Evolutionary conservation across 2,797 vertebrate genomes (phyloP), one percentile per base, ranked within the genome.

Genomic region (Apogon hyalosoma): DNA sequence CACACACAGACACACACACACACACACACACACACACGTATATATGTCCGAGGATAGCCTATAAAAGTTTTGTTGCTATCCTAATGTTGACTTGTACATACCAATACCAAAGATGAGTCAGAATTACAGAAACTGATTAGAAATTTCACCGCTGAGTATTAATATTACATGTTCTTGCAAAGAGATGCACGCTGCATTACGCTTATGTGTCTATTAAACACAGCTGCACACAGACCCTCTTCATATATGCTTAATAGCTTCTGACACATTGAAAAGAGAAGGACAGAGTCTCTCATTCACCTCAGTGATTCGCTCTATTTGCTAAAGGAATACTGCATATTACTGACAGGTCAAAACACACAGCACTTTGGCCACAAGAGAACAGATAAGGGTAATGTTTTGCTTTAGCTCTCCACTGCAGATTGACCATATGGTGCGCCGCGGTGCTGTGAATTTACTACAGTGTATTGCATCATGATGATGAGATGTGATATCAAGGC

Each of bases 341-440:
- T 72, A 84, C 41, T 69, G 52, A 80, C 66, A 80, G 79, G 75
- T 83, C 82, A 81, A 58, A 58, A 74, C 82, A 53, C 75, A 19
- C 51, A 47, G 69, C 42, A 59, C 63, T 76, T 51, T 57, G 36
- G 69, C 63, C 79, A 63, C 15, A 31, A 57, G 73, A 66, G 73
- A 67, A 48, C 49, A 43, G 48, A 45, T 13, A 18, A 38, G 56
- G 66, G 50, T 47, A 55, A 58, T 58, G 59, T 56, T 50, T 48
- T 39, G 46, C 61, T 51, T 36, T 16, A 11, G 21, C 33, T 28
- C 38, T 31, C 36, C n/a, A 11, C 24, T 59, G 28, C 56, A 51
- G 13, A 31, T 42, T 28, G 31, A 53, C 62, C 69, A 71, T 71
- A 74, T 73, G 84, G 62, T 64, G 51, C 59, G 65, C 43, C 52